Conservation (phyloP, 2,797 vertebrate genomes). For the Spinibarbus caldwelli region DNA sequence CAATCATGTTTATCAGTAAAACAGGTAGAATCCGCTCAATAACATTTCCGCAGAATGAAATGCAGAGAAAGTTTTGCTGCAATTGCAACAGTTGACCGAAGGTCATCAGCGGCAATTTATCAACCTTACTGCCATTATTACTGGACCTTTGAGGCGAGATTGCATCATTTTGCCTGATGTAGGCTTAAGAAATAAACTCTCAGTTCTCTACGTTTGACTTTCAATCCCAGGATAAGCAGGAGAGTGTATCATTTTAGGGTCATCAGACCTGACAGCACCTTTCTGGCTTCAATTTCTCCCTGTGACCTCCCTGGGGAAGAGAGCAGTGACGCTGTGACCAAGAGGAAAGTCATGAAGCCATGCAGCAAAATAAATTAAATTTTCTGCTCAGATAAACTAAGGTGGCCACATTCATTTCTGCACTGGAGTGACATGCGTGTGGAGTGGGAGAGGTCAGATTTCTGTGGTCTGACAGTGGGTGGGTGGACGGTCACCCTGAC, state of each 20-base stretch:
- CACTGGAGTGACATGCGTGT: not conserved
- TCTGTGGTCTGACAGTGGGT: not conserved
- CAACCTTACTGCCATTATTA: constrained; percentile 25
- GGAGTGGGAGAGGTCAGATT: constrained; percentile 32
- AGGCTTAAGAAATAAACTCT: constrained; percentile 30
- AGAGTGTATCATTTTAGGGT: constrained; percentile 19
- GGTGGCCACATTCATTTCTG: constrained; percentile 2
- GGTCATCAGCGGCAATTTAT: constrained; percentile 60
- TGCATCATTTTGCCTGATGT: constrained; percentile 42
- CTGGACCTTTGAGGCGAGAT: constrained; percentile 22
- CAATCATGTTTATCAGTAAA: constrained; percentile 19
- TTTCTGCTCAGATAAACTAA: constrained; percentile 55
- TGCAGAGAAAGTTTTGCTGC: constrained; percentile 35
- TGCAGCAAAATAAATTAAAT: constrained; percentile 51
- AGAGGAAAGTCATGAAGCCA: constrained; percentile 21
- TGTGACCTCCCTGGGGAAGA: not conserved
- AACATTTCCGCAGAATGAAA: constrained; percentile 6
- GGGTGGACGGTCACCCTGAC: not conserved
- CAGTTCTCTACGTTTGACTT: constrained; percentile 16
- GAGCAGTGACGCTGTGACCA: constrained; percentile 20
- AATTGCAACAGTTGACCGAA: constrained; percentile 62
- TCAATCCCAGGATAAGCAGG: constrained; percentile 3
- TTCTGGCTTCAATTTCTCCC: constrained; percentile 17
- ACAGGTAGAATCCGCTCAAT: not conserved
- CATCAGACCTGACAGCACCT: constrained; percentile 10